phyloP scores from a whole-genome alignment of 2,113 vertebrate species.

The Lathamus discolor region DNA sequence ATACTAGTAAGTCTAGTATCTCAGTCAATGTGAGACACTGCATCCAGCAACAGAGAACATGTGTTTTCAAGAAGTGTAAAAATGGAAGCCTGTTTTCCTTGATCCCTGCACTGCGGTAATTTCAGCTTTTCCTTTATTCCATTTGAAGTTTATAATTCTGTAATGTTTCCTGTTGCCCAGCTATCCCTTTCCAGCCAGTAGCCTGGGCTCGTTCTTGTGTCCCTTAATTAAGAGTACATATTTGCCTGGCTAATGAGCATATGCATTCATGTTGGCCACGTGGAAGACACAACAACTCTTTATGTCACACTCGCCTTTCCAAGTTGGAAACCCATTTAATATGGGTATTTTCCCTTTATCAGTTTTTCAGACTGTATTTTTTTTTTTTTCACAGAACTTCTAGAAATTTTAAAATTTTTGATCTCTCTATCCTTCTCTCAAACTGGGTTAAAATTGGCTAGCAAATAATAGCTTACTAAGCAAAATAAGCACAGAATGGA shows the following conservation, averaged over 20 bases:
- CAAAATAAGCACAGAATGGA: constrained; percentile 13
- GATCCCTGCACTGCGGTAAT: not conserved
- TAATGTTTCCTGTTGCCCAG: not conserved
- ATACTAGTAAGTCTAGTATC: not conserved
- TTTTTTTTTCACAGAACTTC: not conserved
- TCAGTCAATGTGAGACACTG: not conserved
- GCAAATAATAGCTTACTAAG: not conserved
- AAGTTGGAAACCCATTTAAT: not conserved
- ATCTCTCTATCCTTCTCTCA: not conserved
- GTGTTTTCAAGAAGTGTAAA: not conserved
- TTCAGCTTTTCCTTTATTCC: not conserved
- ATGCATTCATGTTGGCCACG: not conserved
- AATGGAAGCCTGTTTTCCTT: not conserved
- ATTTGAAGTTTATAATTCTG: not conserved
- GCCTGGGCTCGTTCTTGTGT: not conserved
- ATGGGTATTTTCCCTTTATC: not conserved
- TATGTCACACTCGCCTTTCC: not conserved
- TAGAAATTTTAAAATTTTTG: not conserved
- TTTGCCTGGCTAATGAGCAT: not conserved
- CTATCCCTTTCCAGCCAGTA: not conserved
- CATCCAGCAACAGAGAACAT: rapidly evolving
- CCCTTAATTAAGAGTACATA: not conserved
- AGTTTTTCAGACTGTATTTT: not conserved
- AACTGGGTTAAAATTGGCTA: not conserved
- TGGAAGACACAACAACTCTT: not conserved